Base-by-base conservation (phyloP, 2,113 vertebrate genomes). In the Channa maculata region DNA sequence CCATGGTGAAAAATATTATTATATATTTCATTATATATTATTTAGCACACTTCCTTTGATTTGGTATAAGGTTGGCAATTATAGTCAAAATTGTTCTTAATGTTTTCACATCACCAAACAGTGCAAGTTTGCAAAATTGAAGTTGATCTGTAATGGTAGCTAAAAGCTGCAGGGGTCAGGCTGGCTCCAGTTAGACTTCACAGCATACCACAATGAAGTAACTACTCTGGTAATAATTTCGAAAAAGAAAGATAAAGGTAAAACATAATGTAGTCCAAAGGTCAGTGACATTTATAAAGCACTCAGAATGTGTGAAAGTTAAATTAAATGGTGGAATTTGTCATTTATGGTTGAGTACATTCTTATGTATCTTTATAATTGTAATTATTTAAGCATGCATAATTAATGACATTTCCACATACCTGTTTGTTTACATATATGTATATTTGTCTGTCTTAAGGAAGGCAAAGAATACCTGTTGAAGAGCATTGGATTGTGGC, bases 381-480 rank as follows among this genome's bases (percentile, higher is more conserved):
- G 34, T 52, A 63, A 10, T 15, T 36, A 11, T 74, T 7, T 46
- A 12, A 3, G 48, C 52, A 57, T 53, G n/a, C 36, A 46, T 4
- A 52, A 7, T 2, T 36, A 50, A 59, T 7, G 24, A 24, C 39
- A 41, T 41, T 33, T 4, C 59, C 49, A 38, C 41, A 11, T 24
- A 7, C 33, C 3, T 43, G 9, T 62, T 3, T 11, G 11, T 60
- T 55, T 45, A 37, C n/a, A 62, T 58, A 5, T 50, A 5, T 33
- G 3, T 67, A 12, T 8, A 8, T 77, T 49, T 58, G 57, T 14
- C 9, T 75, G 60, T 90, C 8, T 64, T 39, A 41, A 96, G 94
- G 94, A 96, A 81, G 94, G 92, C 15, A 94, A 81, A 75, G 92
- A 92, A 54, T 94, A 92, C 89, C 87, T 96, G 68, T 87, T 95